Base-by-base conservation (phyloP, 2,113 vertebrate genomes). In the Chunga burmeisteri region DNA sequence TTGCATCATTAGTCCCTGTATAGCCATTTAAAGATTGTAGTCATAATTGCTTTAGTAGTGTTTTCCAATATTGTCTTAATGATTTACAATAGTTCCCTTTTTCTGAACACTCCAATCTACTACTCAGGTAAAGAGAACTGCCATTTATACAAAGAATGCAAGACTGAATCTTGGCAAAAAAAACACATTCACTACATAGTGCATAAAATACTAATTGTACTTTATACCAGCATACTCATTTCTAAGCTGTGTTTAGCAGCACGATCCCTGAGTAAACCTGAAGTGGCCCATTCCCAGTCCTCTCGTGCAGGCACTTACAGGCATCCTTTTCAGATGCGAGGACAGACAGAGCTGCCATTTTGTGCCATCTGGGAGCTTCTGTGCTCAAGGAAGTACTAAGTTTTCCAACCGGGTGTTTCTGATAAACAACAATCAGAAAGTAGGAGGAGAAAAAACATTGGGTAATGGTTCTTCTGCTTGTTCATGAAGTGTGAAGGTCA, bases 1-100 rank as follows among this genome's bases (percentile, higher is more conserved):
- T 97, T 95, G 88, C 67, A 84, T 82, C 95, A 87, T 88, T 87
- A 96, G 94, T 86, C 65, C 29, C 85, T 77, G 25, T 74, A 53
- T 61, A 75, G 72, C 29, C 66, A 93, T 94, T 97, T 95, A 96
- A 97, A 96, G 63, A 91, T 68, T 94, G 55, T 74, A 83, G 73
- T 91, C 63, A 77, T 94, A 96, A 97, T 96, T 96, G 65, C 38
- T 91, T 94, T 75, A 91, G 79, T 88, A 86, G 86, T 38, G 34
- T 94, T 95, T 94, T 94, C 73, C 27, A 49, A 46, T 66, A 86
- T 68, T 94, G 63, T 83, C 87, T 87, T 91, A 96, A 93, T 91
- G 70, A 95, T 90, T 96, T 94, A 26, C 16, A 80, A n/a, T 36
- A 40, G 7, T 36, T 84, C 18, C 7, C 12, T 88, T 91, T 88